Evolutionary conservation across 2,113 vertebrate genomes (phyloP).

Genomic region (Xiphorhynchus elegans): DNA sequence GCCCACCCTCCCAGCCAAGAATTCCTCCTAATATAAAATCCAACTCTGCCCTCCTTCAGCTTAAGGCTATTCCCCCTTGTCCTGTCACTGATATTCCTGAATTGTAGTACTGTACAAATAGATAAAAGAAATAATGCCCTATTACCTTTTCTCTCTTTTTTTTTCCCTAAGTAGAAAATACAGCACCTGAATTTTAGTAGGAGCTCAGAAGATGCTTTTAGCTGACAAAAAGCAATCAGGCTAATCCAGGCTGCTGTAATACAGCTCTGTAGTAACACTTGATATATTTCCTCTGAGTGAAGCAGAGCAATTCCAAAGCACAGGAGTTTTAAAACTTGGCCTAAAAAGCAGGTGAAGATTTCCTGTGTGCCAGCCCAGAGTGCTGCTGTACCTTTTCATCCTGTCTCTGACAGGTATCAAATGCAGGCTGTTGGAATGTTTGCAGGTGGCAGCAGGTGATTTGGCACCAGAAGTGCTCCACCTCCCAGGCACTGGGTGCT

Average conservation of each 20-base stretch:
- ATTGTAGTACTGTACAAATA: not conserved
- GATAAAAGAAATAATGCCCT: not conserved
- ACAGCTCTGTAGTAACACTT: not conserved
- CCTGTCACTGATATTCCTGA: not conserved
- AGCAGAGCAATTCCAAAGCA: not conserved
- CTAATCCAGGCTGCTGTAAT: not conserved
- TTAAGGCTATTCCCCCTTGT: not conserved
- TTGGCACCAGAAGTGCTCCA: not conserved
- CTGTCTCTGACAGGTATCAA: not conserved
- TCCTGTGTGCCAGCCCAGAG: not conserved
- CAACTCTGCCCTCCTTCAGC: rapidly evolving
- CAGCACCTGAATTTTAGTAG: not conserved
- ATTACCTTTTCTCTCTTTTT: not conserved
- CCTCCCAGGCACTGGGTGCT: not conserved
- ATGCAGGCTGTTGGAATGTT: not conserved
- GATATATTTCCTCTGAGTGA: not conserved
- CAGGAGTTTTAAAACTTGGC: not conserved
- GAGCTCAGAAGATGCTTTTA: not conserved
- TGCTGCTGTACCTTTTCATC: not conserved
- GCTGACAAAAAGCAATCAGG: not conserved
- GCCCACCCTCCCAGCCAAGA: rapidly evolving
- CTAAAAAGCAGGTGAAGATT: not conserved
- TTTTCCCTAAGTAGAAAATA: not conserved
- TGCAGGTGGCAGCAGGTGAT: not conserved
- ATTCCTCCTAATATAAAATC: not conserved